phyloP scores from a whole-genome alignment of 2,888 invertebrate genomes.

The Emmelina monodactyla region DNA sequence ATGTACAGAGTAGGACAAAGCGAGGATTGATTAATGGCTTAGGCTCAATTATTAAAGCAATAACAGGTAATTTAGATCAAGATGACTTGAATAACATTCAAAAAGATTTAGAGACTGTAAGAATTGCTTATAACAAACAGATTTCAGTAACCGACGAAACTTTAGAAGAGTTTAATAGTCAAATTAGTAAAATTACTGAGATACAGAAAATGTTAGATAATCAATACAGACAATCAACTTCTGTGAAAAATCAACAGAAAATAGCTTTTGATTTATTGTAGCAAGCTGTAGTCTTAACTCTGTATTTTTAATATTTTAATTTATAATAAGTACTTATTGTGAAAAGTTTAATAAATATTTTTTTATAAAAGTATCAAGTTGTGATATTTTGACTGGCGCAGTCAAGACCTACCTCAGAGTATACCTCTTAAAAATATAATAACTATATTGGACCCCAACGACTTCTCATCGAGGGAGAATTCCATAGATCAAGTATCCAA shows the following conservation, averaged over 20 bases:
- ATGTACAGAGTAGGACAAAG: constrained; percentile 7
- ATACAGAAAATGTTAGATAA: neutral
- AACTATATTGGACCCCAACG: too few species aligned
- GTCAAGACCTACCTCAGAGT: too few species aligned
- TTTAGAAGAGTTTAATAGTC: constrained; percentile 3
- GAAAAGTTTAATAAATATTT: too few species aligned
- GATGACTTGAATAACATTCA: neutral
- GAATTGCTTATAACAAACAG: neutral
- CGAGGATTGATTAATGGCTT: constrained; percentile 6
- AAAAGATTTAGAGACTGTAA: neutral
- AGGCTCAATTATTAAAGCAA: constrained; percentile 5
- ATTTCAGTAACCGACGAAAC: neutral
- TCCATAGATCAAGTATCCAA: too few species aligned
- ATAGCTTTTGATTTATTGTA: constrained; percentile 9
- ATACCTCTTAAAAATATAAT: too few species aligned
- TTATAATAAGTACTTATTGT: too few species aligned
- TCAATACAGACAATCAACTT: neutral
- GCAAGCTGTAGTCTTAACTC: too few species aligned
- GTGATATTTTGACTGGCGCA: too few species aligned
- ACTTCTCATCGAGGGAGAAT: too few species aligned
- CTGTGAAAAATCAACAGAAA: neutral
- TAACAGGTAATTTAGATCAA: constrained; percentile 5
- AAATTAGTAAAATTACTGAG: neutral
- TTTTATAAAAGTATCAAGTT: too few species aligned
- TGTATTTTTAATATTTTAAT: too few species aligned